These are phyloP conservation scores for Torymus tubicola DNA, from an alignment of 2,888 invertebrate genomes.

Conservation along the genomic window DNA sequence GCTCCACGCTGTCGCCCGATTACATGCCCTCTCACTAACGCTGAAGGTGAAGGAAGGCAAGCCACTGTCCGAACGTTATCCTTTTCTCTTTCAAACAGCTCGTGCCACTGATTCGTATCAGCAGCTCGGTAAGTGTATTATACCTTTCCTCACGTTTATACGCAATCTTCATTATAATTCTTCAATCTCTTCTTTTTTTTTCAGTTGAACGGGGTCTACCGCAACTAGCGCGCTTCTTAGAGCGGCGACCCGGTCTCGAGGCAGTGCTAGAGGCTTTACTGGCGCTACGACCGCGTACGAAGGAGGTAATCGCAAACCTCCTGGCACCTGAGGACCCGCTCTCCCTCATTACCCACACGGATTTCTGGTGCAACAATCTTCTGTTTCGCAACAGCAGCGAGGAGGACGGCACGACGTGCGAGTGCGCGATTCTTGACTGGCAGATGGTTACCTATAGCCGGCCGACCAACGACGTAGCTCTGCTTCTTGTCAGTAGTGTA, in stretches of 20 bases:
- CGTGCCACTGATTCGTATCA: slow-evolving; percentile 89
- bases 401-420: slow-evolving; percentile 72
- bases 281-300: slow-evolving; percentile 82
- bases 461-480: slow-evolving; percentile 88
- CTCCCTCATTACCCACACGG: slow-evolving; percentile 88
- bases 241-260: slow-evolving; percentile 82
- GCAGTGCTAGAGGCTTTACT: slow-evolving; percentile 81
- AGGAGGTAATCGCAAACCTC: slow-evolving; percentile 84
- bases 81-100: slow-evolving; percentile 87
- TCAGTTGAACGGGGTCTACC: slow-evolving; percentile 86
- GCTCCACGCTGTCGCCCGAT: slow-evolving; percentile 83
- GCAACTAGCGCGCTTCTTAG: slow-evolving; percentile 85
- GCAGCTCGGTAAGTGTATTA: slow-evolving; percentile 78
- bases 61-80: slow-evolving; percentile 78
- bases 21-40: slow-evolving; percentile 85
- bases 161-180: too few relatives aligned
- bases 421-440: slow-evolving; percentile 88
- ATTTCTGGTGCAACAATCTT: slow-evolving; percentile 90
- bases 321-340: slow-evolving; percentile 85
- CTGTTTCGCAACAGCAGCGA: slow-evolving; percentile 79
- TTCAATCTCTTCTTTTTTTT: neutral
- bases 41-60: slow-evolving; percentile 79
- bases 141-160: too few relatives aligned
- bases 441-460: slow-evolving; percentile 89
- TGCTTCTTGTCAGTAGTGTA: slow-evolving; percentile 85